Base-by-base conservation (phyloP, 2,888 invertebrate species). In the Anagyrus pseudococci region DNA sequence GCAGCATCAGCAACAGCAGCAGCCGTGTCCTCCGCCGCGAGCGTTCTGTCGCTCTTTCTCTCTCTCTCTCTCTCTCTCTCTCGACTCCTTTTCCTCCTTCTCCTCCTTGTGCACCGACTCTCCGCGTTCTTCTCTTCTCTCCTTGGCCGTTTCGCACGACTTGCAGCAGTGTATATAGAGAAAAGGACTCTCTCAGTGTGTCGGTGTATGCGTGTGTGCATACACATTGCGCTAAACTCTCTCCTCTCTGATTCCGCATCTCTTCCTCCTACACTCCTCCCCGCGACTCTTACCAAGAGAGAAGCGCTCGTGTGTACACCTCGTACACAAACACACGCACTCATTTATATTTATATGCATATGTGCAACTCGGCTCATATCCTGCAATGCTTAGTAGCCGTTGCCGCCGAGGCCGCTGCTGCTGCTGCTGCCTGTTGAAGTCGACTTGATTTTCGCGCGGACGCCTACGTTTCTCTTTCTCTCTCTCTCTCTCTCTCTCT, bases 361-460 rank as follows among this genome's bases (percentile, higher is more conserved):
- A 50, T 17, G 25, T 29, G 33, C 44, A 37, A 49, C 49, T 43
- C 49, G 44, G 55, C 48, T 49, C n/a, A n/a, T n/a, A n/a, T n/a
- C n/a, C n/a, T n/a, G n/a, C n/a, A n/a, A n/a, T n/a, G n/a, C n/a
- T n/a, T n/a, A n/a, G n/a, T n/a, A n/a, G n/a, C n/a, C n/a, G n/a
- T n/a, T n/a, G n/a, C n/a, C n/a, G n/a, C n/a, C n/a, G n/a, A n/a
- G n/a, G n/a, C n/a, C n/a, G n/a, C n/a, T n/a, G n/a, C n/a, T n/a
- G n/a, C n/a, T n/a, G n/a, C n/a, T n/a, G n/a, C n/a, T n/a, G n/a
- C 50, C 50, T 56, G 50, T 50, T 56, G 55, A 49, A 48, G 58
- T n/a, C 54, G 64, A 50, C 64, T 59, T 59, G 64, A 64, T 64
- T 64, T 52, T 64, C 59, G 59, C 64, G 60, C 60, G 58, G 57